Evolutionary conservation across 2,888 invertebrate species (phyloP).

Genomic region (Plusia festucae): DNA sequence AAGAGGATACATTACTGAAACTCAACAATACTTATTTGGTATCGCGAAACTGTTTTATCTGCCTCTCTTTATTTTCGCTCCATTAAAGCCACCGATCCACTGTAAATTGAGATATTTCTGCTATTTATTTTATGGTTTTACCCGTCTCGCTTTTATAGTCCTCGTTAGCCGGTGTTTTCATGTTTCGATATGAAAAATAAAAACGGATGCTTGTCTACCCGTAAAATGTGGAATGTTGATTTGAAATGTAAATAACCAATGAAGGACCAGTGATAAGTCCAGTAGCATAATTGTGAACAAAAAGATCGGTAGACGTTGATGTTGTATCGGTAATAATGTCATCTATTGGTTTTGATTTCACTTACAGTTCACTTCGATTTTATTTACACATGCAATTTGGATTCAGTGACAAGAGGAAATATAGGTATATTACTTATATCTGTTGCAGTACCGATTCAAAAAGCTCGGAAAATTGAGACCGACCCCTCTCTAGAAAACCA

Average conservation of each 20-base stretch:
- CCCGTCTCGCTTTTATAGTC: slow-evolving; percentile 33
- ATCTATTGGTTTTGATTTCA: not conserved
- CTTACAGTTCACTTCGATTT: not conserved
- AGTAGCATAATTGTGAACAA: slow-evolving; percentile 1
- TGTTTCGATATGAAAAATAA: slow-evolving; percentile 29
- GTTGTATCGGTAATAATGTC: not conserved
- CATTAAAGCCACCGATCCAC: slow-evolving; percentile 53
- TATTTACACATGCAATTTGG: not conserved
- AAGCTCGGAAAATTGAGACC: not conserved
- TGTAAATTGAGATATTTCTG: slow-evolving; percentile 50
- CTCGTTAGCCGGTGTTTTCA: slow-evolving; percentile 31
- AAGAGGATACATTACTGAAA: slow-evolving; percentile 37
- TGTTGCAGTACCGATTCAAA: not conserved
- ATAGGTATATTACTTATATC: not conserved
- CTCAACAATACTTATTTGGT: slow-evolving; percentile 50
- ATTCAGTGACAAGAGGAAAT: too few species aligned
- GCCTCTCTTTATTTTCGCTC: slow-evolving; percentile 48
- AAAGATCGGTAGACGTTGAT: not conserved
- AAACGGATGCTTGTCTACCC: slow-evolving; percentile 7
- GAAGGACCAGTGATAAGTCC: not conserved
- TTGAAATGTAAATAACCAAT: not conserved
- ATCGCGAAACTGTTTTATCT: slow-evolving; percentile 55
- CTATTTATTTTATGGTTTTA: slow-evolving; percentile 52
- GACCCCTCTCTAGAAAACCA: too few species aligned
- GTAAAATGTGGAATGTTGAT: not conserved